phyloP scores from a whole-genome alignment of 2,888 invertebrate species.

The Phengaris arion region DNA sequence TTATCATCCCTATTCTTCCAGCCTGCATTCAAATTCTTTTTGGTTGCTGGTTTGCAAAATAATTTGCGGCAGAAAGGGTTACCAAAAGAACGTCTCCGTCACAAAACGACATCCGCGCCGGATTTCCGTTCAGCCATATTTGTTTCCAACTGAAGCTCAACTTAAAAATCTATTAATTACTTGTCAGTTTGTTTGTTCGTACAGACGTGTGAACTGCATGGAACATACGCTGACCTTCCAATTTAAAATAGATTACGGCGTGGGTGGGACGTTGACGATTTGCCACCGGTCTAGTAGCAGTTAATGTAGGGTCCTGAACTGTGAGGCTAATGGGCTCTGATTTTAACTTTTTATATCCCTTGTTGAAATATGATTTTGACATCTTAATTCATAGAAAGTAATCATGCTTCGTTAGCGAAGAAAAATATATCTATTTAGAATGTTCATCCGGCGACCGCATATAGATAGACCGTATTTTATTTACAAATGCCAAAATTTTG shows the following conservation, averaged over 20 bases:
- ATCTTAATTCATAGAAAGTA: neutral
- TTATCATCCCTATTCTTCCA: neutral
- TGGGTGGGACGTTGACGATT: conserved; percentile 17
- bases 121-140: conserved; percentile 7
- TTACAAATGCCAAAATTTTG: no score
- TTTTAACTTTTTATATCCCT: no score
- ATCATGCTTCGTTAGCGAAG: neutral
- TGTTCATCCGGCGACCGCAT: no score
- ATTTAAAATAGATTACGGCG: conserved; percentile 68
- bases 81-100: neutral
- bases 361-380: neutral
- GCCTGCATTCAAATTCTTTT: neutral
- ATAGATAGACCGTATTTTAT: no score
- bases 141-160: neutral
- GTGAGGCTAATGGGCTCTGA: neutral
- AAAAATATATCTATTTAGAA: no score
- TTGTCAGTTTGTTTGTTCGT: conserved; percentile 25
- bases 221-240: conserved; percentile 64
- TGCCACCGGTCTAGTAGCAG: neutral
- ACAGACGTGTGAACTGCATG: conserved; percentile 44
- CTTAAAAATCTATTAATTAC: conserved; percentile 3
- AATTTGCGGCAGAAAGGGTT: conserved; percentile 5
- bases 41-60: neutral
- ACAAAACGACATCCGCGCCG: neutral
- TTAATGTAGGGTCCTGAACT: conserved; percentile 1